Evolutionary conservation across 2,888 invertebrate species (phyloP).

Genomic region (Folsomia manolachei): DNA sequence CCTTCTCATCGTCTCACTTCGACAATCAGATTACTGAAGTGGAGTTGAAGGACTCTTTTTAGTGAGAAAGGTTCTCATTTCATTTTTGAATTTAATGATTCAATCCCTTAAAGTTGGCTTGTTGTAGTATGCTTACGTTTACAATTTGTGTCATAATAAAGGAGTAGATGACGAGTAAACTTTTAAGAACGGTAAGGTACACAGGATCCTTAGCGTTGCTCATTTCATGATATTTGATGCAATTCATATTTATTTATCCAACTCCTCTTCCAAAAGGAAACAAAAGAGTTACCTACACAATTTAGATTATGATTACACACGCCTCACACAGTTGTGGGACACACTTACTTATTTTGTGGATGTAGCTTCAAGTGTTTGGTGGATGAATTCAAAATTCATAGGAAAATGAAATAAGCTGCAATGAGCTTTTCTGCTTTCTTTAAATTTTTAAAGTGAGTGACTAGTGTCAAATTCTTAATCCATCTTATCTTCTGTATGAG

Average conservation of each 20-base stretch:
- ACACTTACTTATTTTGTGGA: no score
- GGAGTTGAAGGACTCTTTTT: neutral
- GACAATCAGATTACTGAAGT: neutral
- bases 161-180: no score
- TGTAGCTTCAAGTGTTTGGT: neutral
- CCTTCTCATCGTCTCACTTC: neutral
- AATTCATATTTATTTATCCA: neutral
- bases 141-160: neutral
- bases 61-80: neutral
- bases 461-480: no score
- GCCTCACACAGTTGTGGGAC: neutral
- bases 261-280: neutral
- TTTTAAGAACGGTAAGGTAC: no score
- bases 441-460: no score
- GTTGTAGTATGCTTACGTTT: neutral
- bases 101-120: neutral
- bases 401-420: no score
- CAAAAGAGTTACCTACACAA: neutral
- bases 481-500: no score
- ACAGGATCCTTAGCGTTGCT: no score
- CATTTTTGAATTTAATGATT: neutral
- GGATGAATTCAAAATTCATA: neutral
- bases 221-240: no score
- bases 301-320: neutral
- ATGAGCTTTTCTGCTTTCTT: no score